Percentiles rank a stretch among this genome's conserved stretches.
phyloP scores from a whole-genome alignment of 92 coral and sea anemone genomes.

The Scolanthus callimorphus region DNA sequence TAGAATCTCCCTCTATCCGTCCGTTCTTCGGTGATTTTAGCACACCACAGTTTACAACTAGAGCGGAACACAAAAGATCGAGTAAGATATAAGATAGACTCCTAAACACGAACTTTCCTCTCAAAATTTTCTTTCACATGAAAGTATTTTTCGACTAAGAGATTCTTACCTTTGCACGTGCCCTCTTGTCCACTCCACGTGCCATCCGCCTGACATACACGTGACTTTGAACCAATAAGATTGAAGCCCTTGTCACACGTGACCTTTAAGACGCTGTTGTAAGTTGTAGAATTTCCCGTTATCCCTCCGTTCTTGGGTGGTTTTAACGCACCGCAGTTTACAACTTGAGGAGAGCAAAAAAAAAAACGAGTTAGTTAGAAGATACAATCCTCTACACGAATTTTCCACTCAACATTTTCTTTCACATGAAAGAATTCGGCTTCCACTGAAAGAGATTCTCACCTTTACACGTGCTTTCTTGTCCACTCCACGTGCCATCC shows the following conservation, averaged over 20 bases:
- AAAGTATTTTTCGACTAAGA: too few relatives aligned
- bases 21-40: constrained; percentile 45
- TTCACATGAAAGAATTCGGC: too few relatives aligned
- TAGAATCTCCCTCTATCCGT: constrained; percentile 7
- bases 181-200: constrained; percentile 47
- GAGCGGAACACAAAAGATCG: too few relatives aligned
- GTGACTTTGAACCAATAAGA: constrained; percentile 21
- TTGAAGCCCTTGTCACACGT: constrained; percentile 44
- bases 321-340: constrained; percentile 32
- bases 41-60: constrained; percentile 27
- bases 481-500: constrained; percentile 56
- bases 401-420: too few relatives aligned
- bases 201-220: constrained; percentile 43
- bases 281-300: constrained; percentile 26
- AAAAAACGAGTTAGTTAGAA: too few relatives aligned
- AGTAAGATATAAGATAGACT: too few relatives aligned
- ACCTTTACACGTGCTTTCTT: constrained; percentile 34
- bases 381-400: too few relatives aligned
- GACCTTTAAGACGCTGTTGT: constrained; percentile 23
- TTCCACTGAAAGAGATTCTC: not conserved
- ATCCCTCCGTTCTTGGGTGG: constrained; percentile 24
- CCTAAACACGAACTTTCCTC: too few relatives aligned
- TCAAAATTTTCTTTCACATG: too few relatives aligned
- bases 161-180: constrained; percentile 42
- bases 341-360: constrained; percentile 3